Evolutionary conservation across 2,797 vertebrate species (phyloP).

Genomic region (Falco biarmicus): DNA sequence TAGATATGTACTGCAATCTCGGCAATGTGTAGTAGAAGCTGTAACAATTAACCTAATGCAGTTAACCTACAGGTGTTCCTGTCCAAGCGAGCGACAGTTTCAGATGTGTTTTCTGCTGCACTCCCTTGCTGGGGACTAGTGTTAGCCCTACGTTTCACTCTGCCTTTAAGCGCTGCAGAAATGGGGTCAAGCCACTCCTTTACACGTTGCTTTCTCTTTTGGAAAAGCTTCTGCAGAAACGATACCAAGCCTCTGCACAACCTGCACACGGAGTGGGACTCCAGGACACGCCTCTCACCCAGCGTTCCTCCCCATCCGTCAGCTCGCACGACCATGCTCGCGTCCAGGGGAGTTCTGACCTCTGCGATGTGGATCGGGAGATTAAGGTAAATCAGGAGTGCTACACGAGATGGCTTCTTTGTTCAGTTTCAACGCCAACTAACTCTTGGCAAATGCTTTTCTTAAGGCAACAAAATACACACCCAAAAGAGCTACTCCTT

Average conservation of each 20-base stretch:
- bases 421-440: neutral
- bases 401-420: neutral
- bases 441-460: neutral
- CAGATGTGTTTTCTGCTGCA: neutral
- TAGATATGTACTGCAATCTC: too few species aligned
- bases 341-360: neutral
- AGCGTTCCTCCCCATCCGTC: neutral
- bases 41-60: too few species aligned
- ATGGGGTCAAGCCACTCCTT: neutral
- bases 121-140: neutral
- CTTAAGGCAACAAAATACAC: neutral
- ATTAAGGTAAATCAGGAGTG: neutral
- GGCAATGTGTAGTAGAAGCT: too few species aligned
- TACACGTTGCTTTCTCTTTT: constrained; percentile 3
- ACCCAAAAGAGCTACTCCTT: neutral
- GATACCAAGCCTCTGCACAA: neutral
- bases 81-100: too few species aligned
- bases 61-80: too few species aligned
- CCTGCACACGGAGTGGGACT: neutral
- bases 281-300: rapidly evolving
- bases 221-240: constrained; percentile 31
- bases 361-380: neutral
- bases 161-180: neutral
- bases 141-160: neutral
- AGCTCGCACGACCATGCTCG: too few species aligned